These are phyloP conservation scores for Hormiphora californensis DNA, from an alignment of 37 sponge, comb jelly and placozoan genomes.

Conservation along the genomic window DNA sequence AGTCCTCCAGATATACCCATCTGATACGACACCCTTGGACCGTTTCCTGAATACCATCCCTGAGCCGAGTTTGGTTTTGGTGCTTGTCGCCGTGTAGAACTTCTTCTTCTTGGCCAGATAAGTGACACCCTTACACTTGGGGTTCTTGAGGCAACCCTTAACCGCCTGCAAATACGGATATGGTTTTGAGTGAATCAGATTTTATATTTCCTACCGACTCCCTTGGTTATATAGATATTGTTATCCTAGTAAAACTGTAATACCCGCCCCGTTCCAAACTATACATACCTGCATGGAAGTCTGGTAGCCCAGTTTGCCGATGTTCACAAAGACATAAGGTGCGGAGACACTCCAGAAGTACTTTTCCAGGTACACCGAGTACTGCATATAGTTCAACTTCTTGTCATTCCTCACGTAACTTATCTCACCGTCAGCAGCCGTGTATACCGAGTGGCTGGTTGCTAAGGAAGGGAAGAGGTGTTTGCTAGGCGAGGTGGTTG, in stretches of 20 bases:
- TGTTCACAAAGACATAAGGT: neutral
- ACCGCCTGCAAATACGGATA: too few species aligned
- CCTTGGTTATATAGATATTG: too few species aligned
- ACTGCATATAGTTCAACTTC: neutral
- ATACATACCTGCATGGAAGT: too few species aligned
- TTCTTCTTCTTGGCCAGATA: neutral
- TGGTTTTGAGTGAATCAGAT: too few species aligned
- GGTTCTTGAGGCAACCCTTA: neutral
- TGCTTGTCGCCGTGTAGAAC: neutral
- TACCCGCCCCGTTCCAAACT: too few species aligned
- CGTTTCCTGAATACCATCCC: neutral
- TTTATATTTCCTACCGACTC: too few species aligned
- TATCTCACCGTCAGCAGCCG: neutral
- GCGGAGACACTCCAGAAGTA: neutral
- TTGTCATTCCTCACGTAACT: conserved; percentile 1
- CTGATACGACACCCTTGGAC: neutral
- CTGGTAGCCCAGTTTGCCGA: neutral
- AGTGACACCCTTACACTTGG: neutral
- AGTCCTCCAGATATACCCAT: neutral
- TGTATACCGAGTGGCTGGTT: neutral
- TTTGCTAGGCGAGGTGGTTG: too few species aligned
- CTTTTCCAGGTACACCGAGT: neutral
- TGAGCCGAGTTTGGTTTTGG: neutral
- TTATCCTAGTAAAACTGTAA: too few species aligned
- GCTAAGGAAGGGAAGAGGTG: too few species aligned